These are phyloP conservation scores for Melieria omissa DNA, from an alignment of 2,888 invertebrate species.

Conservation along the genomic window DNA sequence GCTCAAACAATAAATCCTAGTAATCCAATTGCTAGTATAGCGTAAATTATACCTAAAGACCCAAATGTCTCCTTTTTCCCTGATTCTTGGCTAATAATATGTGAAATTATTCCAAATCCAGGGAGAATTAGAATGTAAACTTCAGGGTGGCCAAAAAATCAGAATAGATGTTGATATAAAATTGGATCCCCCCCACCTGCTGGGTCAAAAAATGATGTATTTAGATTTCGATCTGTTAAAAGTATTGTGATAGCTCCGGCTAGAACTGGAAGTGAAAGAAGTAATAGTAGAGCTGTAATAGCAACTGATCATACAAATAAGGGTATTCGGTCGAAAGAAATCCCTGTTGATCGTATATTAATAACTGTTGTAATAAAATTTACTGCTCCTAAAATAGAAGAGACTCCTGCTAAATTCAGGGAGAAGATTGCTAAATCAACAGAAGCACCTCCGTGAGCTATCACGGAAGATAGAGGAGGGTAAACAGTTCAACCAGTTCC, in stretches of 20 bases:
- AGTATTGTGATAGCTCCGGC: constrained; percentile 85
- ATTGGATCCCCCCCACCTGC: constrained; percentile 84
- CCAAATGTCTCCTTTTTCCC: constrained; percentile 82
- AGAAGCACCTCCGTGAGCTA: constrained; percentile 75
- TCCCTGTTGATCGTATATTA: constrained; percentile 73
- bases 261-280: constrained; percentile 79
- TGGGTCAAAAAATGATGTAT: constrained; percentile 85
- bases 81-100: constrained; percentile 80
- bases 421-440: constrained; percentile 84
- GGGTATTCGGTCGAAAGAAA: no score
- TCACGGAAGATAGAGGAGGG: constrained; percentile 74
- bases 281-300: constrained; percentile 74
- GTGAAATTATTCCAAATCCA: constrained; percentile 84
- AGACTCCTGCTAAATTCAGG: constrained; percentile 78
- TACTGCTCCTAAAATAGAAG: constrained; percentile 69
- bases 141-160: constrained; percentile 90
- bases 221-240: constrained; percentile 82
- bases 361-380: constrained; percentile 75
- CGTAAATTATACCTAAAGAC: constrained; percentile 68
- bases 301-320: constrained; percentile 72
- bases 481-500: constrained; percentile 85
- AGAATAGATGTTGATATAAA: constrained; percentile 85
- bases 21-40: constrained; percentile 84
- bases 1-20: constrained; percentile 87
- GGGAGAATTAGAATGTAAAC: constrained; percentile 88